Percentiles rank a stretch among this genome's conserved stretches.
phyloP scores from a whole-genome alignment of 2,797 vertebrate species.

The Onychomys torridus region DNA sequence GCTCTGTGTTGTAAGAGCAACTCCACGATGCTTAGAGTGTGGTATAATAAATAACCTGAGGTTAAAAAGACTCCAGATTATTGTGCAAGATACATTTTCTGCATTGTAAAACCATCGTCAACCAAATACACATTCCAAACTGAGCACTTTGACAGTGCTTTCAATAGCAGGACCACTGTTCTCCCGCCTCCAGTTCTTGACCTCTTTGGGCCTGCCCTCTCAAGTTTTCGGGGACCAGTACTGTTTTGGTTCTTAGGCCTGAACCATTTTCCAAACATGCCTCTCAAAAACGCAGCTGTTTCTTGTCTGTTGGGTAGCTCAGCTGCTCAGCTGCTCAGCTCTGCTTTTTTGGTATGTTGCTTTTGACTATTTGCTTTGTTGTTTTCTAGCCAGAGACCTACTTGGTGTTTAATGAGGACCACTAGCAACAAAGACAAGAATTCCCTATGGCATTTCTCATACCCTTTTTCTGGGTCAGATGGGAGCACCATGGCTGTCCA shows the following conservation, averaged over 20 bases:
- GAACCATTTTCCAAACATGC: background rate
- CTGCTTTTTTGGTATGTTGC: background rate
- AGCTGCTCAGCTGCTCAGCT: background rate
- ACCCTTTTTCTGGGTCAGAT: background rate
- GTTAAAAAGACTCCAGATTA: slow-evolving; percentile 8
- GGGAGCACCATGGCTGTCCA: background rate
- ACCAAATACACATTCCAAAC: slow-evolving; percentile 51
- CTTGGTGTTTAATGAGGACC: background rate
- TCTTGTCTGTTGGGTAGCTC: background rate
- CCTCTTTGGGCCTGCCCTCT: background rate
- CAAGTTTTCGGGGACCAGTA: background rate
- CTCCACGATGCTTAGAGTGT: background rate
- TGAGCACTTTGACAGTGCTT: background rate
- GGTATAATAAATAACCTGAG: background rate
- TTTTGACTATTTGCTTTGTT: background rate
- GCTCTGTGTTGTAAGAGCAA: background rate
- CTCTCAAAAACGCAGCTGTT: background rate
- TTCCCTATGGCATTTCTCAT: background rate
- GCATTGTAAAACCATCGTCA: slow-evolving; percentile 44
- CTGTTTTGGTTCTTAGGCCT: background rate
- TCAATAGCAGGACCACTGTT: background rate
- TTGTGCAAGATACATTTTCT: slow-evolving; percentile 11
- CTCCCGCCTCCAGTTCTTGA: background rate
- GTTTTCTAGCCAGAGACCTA: background rate
- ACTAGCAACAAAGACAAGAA: background rate